phyloP scores from a whole-genome alignment of 2,888 invertebrate genomes.

The Phortica okadai region DNA sequence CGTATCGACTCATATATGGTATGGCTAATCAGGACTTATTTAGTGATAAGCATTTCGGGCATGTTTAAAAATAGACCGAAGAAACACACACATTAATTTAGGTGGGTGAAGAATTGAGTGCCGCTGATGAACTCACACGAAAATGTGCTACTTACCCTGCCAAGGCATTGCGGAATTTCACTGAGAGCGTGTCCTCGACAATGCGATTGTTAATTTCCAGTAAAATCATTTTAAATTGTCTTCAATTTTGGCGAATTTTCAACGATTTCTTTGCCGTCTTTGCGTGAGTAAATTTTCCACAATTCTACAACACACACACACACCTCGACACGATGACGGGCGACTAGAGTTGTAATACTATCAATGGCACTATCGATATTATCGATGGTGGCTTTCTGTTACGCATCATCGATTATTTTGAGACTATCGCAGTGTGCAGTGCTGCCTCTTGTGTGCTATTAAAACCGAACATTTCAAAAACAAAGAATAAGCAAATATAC shows the following conservation, averaged over 20 bases:
- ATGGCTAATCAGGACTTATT: constrained; percentile 3
- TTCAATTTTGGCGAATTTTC: constrained; percentile 34
- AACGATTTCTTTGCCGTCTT: constrained; percentile 51
- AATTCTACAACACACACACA: constrained; percentile 58
- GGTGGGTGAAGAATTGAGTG: background rate
- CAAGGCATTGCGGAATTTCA: constrained; percentile 96
- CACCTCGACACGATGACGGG: constrained; percentile 42
- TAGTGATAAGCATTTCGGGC: constrained; percentile 24
- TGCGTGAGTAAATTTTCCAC: constrained; percentile 55
- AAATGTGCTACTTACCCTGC: constrained; percentile 84
- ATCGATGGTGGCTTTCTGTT: background rate
- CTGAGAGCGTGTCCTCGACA: constrained; percentile 96
- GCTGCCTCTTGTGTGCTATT: no score
- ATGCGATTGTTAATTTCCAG: constrained; percentile 99
- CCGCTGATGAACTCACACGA: constrained; percentile 21
- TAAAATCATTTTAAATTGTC: constrained; percentile 85
- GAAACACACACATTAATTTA: background rate
- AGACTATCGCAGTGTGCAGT: no score
- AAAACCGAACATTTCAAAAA: no score
- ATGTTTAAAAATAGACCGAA: constrained; percentile 34
- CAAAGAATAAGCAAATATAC: no score
- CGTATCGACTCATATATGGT: background rate
- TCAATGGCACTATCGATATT: background rate
- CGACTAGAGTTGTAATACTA: background rate
- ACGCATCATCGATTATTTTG: no score